Conservation (phyloP, 2,113 vertebrate species). For the Chroicocephalus ridibundus region DNA sequence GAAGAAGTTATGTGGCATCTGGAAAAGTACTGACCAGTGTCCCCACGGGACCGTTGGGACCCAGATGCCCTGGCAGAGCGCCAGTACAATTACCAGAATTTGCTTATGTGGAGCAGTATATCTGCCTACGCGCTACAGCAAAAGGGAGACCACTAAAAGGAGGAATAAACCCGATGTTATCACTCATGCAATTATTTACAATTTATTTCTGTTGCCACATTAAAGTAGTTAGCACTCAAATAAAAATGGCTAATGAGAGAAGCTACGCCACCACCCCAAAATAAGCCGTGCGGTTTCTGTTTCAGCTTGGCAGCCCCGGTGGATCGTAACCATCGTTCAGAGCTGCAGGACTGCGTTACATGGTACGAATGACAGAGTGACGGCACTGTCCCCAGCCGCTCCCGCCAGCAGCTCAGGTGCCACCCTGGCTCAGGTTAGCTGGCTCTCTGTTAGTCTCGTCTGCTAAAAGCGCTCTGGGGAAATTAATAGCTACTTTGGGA, state of each 20-base stretch:
- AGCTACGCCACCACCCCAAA: neutral
- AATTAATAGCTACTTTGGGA: neutral
- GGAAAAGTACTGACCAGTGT: neutral
- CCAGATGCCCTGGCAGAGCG: neutral
- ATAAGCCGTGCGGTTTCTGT: rapidly evolving
- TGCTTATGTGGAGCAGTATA: neutral
- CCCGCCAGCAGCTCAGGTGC: neutral
- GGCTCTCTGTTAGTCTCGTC: neutral
- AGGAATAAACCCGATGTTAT: neutral
- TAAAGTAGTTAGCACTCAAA: neutral
- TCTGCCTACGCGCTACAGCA: neutral
- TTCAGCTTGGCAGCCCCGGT: neutral
- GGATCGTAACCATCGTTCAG: rapidly evolving
- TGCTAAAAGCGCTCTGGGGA: neutral
- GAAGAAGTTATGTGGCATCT: neutral
- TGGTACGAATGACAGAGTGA: rapidly evolving
- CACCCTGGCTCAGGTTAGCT: neutral
- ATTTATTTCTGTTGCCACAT: neutral
- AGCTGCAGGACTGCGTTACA: neutral
- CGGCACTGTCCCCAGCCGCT: neutral
- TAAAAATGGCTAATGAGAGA: neutral
- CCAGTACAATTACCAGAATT: neutral
- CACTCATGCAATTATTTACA: neutral
- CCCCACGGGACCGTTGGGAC: rapidly evolving
- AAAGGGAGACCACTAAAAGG: neutral